Base-by-base conservation (phyloP, 2,888 invertebrate species). In the Flabesymbios commensalis region DNA sequence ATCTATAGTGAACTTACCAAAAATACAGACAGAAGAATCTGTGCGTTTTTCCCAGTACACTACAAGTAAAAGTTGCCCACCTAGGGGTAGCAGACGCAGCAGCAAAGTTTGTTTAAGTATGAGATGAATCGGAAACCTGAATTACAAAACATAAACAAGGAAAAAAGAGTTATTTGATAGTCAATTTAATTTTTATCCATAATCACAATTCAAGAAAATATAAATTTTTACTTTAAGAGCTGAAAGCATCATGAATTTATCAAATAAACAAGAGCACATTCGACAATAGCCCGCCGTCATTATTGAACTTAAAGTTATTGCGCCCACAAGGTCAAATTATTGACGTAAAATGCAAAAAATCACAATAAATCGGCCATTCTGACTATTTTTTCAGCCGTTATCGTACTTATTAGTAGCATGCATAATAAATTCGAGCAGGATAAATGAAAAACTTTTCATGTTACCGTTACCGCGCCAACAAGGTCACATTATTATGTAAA, bases 11-110 rank as follows among this genome's bases (percentile, higher is more conserved):
- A n/a, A 64, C 68, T 66, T 49, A 68, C 68, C 63, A 51, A 56
- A 59, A 1, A 64, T 58, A 5, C 58, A 17, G 10, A 28, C 31
- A 3, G 28, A 10, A 10, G 43, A 29, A 14, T 56, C 17, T n/a
- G 48, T 22, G n/a, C 36, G 28, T 3, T 29, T n/a, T 17, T 52
- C 22, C 63, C 67, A 68, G 17, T 57, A 31, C 17, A 55, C 42
- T 4, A 69, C 52, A 17, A 55, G 29, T 41, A 61, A 52, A 26
- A 65, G 57, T 36, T 59, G 57, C 2, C 47, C 47, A 19, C 67
- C 69, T 7, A 61, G 24, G 3, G 69, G 67, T 43, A 69, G 32
- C 24, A 69, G 47, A 10, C 67, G 60, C 33, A 63, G 55, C 53
- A 69, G 51, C 5, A 52, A 63, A 29, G 61, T 24, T 57, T 69